Base-by-base conservation (phyloP, 1,140 invertebrate genomes). In the Littorina saxatilis region DNA sequence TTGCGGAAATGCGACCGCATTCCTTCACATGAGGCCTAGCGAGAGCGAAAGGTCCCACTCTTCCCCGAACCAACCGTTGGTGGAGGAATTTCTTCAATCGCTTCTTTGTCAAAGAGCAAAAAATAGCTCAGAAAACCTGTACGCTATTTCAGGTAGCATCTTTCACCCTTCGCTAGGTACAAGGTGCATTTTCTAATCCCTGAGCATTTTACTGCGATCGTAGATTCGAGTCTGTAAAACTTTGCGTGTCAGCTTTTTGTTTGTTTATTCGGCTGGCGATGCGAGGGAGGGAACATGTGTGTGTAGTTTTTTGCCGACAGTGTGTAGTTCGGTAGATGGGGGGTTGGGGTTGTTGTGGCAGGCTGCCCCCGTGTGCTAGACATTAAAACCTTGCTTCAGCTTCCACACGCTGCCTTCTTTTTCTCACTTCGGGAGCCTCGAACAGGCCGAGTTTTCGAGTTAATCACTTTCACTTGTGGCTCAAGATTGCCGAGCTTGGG, bases 91-190 rank as follows among this genome's bases (percentile, higher is more conserved):
- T 58, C 76, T 78, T 78, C 76, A 78, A 63, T 78, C 76, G 76
- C 58, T 78, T 78, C 76, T 78, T 78, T 78, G 76, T 78, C 76
- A 78, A 78, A 78, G 76, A 78, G 37, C 32, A 78, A 77, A 78
- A 78, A 78, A 78, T 66, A 78, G 76, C 76, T n/a, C 55, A 66
- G 76, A 78, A 63, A 43, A 61, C 32, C 58, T 78, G 55, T 17
- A 39, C 76, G n/a, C 55, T 23, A 43, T 58, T 2, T 35, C 58
- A 78, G 76, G 55, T 43, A 78, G 58, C 55, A 63, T 40, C 29
- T 27, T 17, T 15, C 5, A 13, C 52, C n/a, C 3, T 9, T 20
- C 55, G 2, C 23, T 29, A 20, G 35, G 11, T 9, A 35, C 17
- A n/a, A 15, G n/a, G 76, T 29, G 35, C 17, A n/a, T 78, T 63